A percentile compares a stretch with the other conserved stretches of the same genome.
These are phyloP conservation scores for Falco rusticolus DNA, from an alignment of 2,797 vertebrate species.

Conservation along the genomic window DNA sequence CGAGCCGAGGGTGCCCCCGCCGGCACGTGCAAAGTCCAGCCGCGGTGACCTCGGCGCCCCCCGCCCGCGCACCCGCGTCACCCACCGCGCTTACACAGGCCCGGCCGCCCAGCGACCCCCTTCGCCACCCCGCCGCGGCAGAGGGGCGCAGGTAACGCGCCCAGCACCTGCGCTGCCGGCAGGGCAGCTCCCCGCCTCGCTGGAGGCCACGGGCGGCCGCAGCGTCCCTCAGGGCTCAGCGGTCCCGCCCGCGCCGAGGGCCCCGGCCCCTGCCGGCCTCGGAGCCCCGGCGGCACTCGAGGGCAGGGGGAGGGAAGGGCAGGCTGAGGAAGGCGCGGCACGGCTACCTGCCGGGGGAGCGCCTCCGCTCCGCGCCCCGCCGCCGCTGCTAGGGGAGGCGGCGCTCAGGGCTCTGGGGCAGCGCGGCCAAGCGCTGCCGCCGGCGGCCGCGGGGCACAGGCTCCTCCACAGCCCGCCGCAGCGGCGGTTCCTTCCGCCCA, in stretches of 20 bases:
- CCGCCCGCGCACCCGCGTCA: too few species aligned
- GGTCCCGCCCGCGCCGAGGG: background rate
- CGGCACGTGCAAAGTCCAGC: too few species aligned
- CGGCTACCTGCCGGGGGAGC: conserved; percentile 35
- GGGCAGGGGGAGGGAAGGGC: too few species aligned
- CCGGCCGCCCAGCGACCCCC: too few species aligned
- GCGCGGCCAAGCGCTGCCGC: background rate
- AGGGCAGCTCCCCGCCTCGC: too few species aligned
- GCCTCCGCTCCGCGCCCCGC: background rate
- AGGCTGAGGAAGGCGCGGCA: background rate
- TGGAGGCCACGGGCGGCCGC: background rate
- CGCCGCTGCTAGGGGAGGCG: background rate
- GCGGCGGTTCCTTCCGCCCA: background rate
- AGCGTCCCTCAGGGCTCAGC: background rate
- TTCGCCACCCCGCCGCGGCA: too few species aligned
- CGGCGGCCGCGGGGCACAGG: rapidly evolving
- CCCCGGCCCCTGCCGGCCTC: background rate
- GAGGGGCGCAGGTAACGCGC: too few species aligned
- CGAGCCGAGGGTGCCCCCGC: too few species aligned
- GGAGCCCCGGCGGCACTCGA: background rate
- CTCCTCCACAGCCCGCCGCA: background rate
- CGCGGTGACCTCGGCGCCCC: too few species aligned
- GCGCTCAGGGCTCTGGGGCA: background rate
- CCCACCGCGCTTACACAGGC: too few species aligned
- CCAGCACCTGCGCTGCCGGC: too few species aligned